Evolutionary conservation across 2,888 invertebrate species (phyloP).

Genomic region (Allophyes oxyacanthae): DNA sequence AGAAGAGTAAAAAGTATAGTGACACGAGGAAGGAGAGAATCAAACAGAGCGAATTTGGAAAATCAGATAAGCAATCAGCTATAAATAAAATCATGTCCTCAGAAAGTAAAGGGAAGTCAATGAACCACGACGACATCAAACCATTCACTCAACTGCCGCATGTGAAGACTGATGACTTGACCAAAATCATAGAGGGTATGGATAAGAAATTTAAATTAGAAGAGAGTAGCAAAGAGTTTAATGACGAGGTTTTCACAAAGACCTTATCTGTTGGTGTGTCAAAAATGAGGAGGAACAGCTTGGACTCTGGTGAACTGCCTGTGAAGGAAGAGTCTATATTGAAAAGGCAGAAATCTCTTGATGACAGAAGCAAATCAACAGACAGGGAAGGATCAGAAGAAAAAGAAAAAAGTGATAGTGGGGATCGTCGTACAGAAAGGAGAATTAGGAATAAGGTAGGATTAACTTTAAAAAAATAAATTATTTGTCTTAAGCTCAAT

Average conservation of each 20-base stretch:
- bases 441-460: constrained; percentile 91
- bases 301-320: constrained; percentile 75
- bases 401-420: constrained; percentile 84
- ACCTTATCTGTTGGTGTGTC: constrained; percentile 57
- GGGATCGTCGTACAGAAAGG: constrained; percentile 89
- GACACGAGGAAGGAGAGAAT: constrained; percentile 85
- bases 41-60: constrained; percentile 73
- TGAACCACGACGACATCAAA: constrained; percentile 83
- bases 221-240: constrained; percentile 70
- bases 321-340: constrained; percentile 77
- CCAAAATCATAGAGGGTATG: constrained; percentile 83
- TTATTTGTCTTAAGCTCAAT: constrained; percentile 8
- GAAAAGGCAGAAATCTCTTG: constrained; percentile 88
- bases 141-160: constrained; percentile 87
- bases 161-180: constrained; percentile 85
- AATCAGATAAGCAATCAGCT: constrained; percentile 79
- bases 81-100: constrained; percentile 78
- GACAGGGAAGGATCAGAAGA: constrained; percentile 88
- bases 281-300: constrained; percentile 78
- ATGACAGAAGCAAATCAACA: constrained; percentile 87
- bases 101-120: constrained; percentile 76
- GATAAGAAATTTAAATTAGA: constrained; percentile 81
- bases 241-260: constrained; percentile 74
- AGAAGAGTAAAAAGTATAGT: constrained; percentile 85
- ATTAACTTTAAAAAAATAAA: constrained; percentile 18